phyloP scores from a whole-genome alignment of 2,113 vertebrate species.

The Caloenas nicobarica region DNA sequence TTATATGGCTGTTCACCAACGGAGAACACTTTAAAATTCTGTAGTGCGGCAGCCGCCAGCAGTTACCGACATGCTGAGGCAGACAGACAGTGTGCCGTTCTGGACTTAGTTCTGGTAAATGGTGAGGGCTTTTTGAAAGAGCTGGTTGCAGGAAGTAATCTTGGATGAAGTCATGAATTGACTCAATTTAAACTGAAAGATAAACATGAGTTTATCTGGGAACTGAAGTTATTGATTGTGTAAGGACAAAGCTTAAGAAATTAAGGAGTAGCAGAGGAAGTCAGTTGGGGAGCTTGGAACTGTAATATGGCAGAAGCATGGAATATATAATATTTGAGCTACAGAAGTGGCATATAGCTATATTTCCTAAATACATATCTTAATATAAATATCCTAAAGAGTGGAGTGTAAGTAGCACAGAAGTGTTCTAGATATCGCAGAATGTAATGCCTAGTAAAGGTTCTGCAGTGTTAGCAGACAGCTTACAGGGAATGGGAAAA shows the following conservation, averaged over 20 bases:
- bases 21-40: neutral
- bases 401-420: neutral
- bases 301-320: neutral
- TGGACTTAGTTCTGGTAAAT: neutral
- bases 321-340: neutral
- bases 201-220: neutral
- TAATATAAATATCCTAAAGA: neutral
- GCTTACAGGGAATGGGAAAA: neutral
- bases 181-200: neutral
- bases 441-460: neutral
- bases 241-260: neutral
- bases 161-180: neutral
- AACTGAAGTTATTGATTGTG: neutral
- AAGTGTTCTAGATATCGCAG: neutral
- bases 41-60: neutral
- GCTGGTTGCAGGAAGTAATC: neutral
- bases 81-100: neutral
- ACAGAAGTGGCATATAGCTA: neutral
- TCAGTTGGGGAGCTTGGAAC: neutral
- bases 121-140: neutral
- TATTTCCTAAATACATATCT: neutral
- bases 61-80: neutral
- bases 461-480: neutral
- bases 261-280: neutral
- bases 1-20: neutral